Percentiles rank a stretch among this genome's conserved stretches.
phyloP scores from a whole-genome alignment of 2,113 vertebrate species.

The Elephantulus edwardii region DNA sequence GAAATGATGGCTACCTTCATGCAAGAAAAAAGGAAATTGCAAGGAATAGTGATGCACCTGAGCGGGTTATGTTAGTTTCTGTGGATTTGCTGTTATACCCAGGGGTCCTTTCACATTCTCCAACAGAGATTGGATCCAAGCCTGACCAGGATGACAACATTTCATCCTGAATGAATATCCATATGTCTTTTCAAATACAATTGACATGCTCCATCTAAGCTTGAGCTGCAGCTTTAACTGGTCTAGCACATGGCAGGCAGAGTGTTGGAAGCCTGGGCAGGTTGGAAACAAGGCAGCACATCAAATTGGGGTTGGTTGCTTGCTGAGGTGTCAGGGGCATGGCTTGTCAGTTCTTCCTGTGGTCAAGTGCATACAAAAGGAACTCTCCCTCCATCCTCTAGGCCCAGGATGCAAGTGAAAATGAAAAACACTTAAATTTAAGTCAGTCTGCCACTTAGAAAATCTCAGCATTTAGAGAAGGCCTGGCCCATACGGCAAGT shows the following conservation, averaged over 20 bases:
- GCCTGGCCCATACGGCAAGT: background rate
- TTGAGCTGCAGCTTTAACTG: slow-evolving; percentile 24
- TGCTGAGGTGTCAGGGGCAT: slow-evolving; percentile 39
- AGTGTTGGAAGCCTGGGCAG: slow-evolving; percentile 68
- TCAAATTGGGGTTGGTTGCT: slow-evolving; percentile 68
- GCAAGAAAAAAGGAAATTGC: slow-evolving; percentile 69
- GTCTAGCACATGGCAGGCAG: slow-evolving; percentile 65
- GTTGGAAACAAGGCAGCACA: slow-evolving; percentile 59
- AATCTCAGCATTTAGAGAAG: background rate
- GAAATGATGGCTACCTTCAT: slow-evolving; percentile 71
- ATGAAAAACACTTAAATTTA: background rate
- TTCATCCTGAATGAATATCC: slow-evolving; percentile 64
- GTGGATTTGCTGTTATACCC: slow-evolving; percentile 49
- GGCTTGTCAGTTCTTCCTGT: background rate
- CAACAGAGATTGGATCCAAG: slow-evolving; percentile 53
- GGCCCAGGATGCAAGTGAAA: background rate
- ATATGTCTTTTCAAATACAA: slow-evolving; percentile 75
- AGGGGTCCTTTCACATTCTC: slow-evolving; percentile 76
- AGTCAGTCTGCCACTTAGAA: background rate
- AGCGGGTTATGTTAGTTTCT: slow-evolving; percentile 56
- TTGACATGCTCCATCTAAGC: slow-evolving; percentile 46
- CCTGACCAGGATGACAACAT: slow-evolving; percentile 78
- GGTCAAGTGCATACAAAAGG: background rate
- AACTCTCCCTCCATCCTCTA: background rate
- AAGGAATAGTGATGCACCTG: slow-evolving; percentile 73